These are phyloP conservation scores for Oenanthe melanoleuca DNA, from an alignment of 2,113 vertebrate species.

Conservation along the genomic window DNA sequence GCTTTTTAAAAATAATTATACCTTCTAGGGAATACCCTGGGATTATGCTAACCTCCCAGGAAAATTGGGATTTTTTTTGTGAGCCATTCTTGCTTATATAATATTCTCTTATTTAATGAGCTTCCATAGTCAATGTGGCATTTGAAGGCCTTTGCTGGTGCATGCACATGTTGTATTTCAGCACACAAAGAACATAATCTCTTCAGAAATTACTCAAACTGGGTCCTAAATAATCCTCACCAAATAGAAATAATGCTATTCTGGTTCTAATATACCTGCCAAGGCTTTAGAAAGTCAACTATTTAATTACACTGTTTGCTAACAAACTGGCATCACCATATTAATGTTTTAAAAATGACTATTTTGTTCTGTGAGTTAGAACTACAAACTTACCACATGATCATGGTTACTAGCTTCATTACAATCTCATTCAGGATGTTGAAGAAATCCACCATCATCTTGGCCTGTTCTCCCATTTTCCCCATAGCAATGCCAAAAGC, in stretches of 20 bases:
- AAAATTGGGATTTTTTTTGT: neutral
- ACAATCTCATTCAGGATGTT: slow-evolving; percentile 99
- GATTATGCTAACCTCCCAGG: neutral
- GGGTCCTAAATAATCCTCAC: neutral
- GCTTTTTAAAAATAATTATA: neutral
- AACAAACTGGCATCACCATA: neutral
- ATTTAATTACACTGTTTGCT: neutral
- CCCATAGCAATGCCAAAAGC: slow-evolving; percentile 99
- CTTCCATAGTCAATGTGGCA: neutral
- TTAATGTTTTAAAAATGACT: neutral
- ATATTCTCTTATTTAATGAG: neutral
- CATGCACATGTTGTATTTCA: neutral
- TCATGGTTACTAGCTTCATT: slow-evolving; percentile 98
- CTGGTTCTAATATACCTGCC: neutral
- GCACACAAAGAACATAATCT: neutral
- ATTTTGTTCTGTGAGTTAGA: neutral
- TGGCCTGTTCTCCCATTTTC: slow-evolving; percentile 98
- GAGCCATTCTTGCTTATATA: neutral
- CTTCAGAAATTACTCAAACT: neutral
- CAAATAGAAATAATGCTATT: neutral
- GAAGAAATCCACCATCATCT: slow-evolving; percentile 99
- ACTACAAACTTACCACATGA: slow-evolving; percentile 93
- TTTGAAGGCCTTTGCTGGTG: neutral
- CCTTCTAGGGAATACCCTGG: neutral
- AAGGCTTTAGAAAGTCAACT: neutral